A percentile compares a stretch with the other conserved stretches of the same genome.
Evolutionary conservation across 2,888 invertebrate genomes (phyloP).

Genomic region (Melinaea marsaeus): DNA sequence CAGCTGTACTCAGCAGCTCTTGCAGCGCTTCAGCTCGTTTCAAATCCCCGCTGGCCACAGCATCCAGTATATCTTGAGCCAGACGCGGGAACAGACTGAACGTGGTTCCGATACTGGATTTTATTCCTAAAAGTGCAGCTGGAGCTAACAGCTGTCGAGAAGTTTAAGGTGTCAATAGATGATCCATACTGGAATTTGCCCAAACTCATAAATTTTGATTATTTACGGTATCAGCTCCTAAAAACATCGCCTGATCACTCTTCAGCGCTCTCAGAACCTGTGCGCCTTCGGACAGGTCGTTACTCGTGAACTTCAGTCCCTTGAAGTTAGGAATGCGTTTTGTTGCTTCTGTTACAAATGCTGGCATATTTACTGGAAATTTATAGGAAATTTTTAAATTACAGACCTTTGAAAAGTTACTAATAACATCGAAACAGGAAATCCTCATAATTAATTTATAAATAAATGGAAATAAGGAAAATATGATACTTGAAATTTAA

Average conservation of each 20-base stretch:
- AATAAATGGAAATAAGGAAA: too few relatives aligned
- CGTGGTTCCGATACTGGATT: constrained; percentile 84
- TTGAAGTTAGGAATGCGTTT: constrained; percentile 83
- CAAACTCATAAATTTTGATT: not conserved
- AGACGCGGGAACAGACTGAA: constrained; percentile 81
- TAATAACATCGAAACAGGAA: too few relatives aligned
- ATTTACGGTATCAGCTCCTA: constrained; percentile 83
- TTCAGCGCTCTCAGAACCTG: constrained; percentile 75
- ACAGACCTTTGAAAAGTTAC: too few relatives aligned
- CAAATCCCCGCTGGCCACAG: constrained; percentile 68
- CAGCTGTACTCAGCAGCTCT: constrained; percentile 67
- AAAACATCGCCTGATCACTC: constrained; percentile 77
- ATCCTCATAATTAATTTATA: too few relatives aligned
- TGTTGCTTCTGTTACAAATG: constrained; percentile 80
- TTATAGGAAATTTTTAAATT: not conserved
- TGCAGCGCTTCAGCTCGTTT: constrained; percentile 73
- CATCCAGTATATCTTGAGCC: constrained; percentile 75
- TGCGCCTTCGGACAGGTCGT: constrained; percentile 82
- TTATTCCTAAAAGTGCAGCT: constrained; percentile 82
- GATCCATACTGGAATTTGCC: not conserved
- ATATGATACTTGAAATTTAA: too few relatives aligned
- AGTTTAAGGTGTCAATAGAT: not conserved
- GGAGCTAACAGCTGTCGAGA: constrained; percentile 79
- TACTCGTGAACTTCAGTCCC: constrained; percentile 90
- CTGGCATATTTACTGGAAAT: constrained; percentile 82